Base-by-base conservation (phyloP, 2,797 vertebrate genomes). In the Champsocephalus esox region DNA sequence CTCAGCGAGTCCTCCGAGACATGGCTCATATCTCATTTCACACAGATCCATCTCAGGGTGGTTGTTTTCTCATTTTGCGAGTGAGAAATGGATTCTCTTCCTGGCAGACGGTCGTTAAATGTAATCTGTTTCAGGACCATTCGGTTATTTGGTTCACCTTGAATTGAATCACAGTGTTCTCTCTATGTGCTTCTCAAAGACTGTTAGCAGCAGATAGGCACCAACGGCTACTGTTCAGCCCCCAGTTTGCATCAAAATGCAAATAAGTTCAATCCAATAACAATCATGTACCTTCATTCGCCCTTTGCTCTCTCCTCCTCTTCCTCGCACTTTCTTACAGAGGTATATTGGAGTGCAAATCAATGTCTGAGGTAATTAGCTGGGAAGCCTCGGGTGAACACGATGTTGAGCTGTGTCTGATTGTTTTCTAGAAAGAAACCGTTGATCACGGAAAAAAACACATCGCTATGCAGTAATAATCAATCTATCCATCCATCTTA, bases 1-100 rank as follows among this genome's bases (percentile, higher is more conserved):
- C 43, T 34, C 67, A 12, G 38, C 24, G n/a, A 73, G 62, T 76
- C 87, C 87, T 72, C 56, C 0, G 66, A 85, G 91, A 76, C 72
- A 5, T 43, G 17, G 60, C 83, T 91, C 84, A 77, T 91, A 86
- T 91, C 90, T 91, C 83, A 91, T 91, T 88, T 90, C 87, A 86
- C 85, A 84, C 76, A 79, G 66, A 82, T 82, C 89, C 86, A 79
- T 87, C 84, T 77, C 55, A 3, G 55, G 81, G 68, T 87, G 88
- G 75, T 87, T 79, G 88, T 87, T 92, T 92, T 90, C 79, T 90
- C 81, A 83, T 80, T 73, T 77, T 79, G 16, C 2, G 44, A 68
- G 77, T 75, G 82, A 88, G 83, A 89, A 85, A 91, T 85, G 59
- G 83, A 92, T 84, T 86, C 70, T 85, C 69, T 67, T 77, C 68